Evolutionary conservation across 2,888 invertebrate species (phyloP).

Genomic region (Oegoconia quadripuncta): DNA sequence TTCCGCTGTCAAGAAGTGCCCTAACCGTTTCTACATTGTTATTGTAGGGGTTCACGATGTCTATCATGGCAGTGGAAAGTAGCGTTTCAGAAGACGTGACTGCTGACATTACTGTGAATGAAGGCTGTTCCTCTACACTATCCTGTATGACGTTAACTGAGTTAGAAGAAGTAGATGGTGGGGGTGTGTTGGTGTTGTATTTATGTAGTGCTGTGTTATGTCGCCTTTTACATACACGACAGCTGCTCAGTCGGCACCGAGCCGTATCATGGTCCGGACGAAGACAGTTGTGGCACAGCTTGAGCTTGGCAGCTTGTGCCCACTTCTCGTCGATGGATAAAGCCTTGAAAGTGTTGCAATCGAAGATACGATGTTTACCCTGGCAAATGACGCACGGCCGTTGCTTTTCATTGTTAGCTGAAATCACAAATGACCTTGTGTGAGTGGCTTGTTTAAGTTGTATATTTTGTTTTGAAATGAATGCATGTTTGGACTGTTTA

Average conservation of each 20-base stretch:
- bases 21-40: background rate
- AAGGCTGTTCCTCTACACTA: no score
- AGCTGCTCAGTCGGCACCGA: constrained; percentile 2
- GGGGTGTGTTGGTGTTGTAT: no score
- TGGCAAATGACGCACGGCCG: constrained; percentile 5
- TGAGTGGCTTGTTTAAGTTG: no score
- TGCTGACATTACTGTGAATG: background rate
- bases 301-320: background rate
- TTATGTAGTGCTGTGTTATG: background rate
- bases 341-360: constrained; percentile 8
- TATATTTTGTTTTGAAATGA: background rate
- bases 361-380: constrained; percentile 8
- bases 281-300: constrained; percentile 10
- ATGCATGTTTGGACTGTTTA: background rate
- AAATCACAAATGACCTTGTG: background rate
- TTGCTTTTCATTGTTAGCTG: background rate
- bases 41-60: constrained; percentile 4
- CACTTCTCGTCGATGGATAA: constrained; percentile 5
- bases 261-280: constrained; percentile 1
- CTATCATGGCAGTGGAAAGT: constrained; percentile 5
- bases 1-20: no score
- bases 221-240: no score
- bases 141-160: no score
- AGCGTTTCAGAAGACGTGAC: constrained; percentile 1
- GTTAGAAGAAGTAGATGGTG: no score